phyloP scores from a whole-genome alignment of 53 echinoderm and acorn worm species.

The Paelopatides confundens region DNA sequence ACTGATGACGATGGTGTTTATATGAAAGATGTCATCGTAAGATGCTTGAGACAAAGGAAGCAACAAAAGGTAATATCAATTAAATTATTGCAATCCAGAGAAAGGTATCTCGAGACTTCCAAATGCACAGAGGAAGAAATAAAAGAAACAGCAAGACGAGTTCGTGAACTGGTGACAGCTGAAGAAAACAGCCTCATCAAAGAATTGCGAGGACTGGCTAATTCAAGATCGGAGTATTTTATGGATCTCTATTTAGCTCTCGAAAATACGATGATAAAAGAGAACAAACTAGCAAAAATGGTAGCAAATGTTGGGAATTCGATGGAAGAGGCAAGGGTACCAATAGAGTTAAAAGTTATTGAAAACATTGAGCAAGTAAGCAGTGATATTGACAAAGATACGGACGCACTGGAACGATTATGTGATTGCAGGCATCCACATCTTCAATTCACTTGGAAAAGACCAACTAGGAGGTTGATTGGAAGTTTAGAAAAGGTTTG shows the following conservation, averaged over 20 bases:
- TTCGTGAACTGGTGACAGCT: background rate
- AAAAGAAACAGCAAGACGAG: background rate
- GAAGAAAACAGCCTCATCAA: background rate
- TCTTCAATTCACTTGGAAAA: background rate
- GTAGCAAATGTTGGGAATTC: background rate
- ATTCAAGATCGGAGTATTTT: conserved; percentile 5
- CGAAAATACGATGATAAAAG: background rate
- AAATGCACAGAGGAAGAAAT: background rate
- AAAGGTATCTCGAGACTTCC: background rate
- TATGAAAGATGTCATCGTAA: background rate
- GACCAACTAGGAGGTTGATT: background rate
- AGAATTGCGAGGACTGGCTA: background rate
- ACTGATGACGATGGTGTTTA: conserved; percentile 8
- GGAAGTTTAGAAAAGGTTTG: background rate
- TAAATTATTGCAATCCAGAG: conserved; percentile 1
- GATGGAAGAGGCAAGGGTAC: background rate
- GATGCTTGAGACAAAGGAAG: background rate
- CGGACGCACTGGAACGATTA: conserved; percentile 1
- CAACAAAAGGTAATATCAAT: background rate
- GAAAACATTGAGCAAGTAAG: background rate
- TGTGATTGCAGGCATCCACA: conserved; percentile 1
- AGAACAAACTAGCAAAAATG: background rate
- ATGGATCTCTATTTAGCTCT: conserved; percentile 19
- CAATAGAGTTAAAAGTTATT: background rate
- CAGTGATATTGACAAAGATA: background rate